Evolutionary conservation across 2,888 invertebrate species (phyloP), one percentile per base, ranked within the genome.

Genomic region (Rhorus exstirpatorius): DNA sequence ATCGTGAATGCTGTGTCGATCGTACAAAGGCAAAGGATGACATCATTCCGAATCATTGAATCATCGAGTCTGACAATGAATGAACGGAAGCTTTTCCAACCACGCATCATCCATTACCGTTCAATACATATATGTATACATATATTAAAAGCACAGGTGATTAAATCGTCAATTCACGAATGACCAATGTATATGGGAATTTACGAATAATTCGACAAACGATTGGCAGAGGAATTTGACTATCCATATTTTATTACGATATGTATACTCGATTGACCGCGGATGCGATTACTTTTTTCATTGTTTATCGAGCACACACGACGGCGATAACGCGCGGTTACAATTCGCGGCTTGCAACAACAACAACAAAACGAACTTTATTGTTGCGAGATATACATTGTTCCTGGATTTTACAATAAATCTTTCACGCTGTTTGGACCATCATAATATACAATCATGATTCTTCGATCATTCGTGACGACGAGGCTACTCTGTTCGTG

Each of bases 21-120:
- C 49, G 12, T 49, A 35, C 14, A 14, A 21, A 55, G 35, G 67
- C 58, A 76, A 77, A 68, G 51, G 49, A 77, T 77, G 77, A 31
- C 49, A 61, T 70, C 68, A 46, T 61, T 70, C 61, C 61, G 53
- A 70, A 77, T 70, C 61, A 53, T 77, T 70, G 51, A 41, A 41
- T 70, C 49, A 61, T 77, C 68, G 60, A 49, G 41, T 60, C 51
- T 17, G n/a, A n/a, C n/a, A 70, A 51, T 38, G 49, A 38, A 58
- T 49, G 41, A 6, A n/a, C 21, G 26, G 19, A 60, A 68, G 24
- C 24, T 21, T 58, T 38, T 49, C 38, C 19, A 49, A 44, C 19
- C 8, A 44, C 21, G n/a, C 21, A 44, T 44, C 3, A 49, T 61
- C 58, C 17, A 44, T 60, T 19, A 17, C 3, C 24, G n/a, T 0